phyloP scores from a whole-genome alignment of 2,113 vertebrate genomes.

The Oreochromis spilurus region DNA sequence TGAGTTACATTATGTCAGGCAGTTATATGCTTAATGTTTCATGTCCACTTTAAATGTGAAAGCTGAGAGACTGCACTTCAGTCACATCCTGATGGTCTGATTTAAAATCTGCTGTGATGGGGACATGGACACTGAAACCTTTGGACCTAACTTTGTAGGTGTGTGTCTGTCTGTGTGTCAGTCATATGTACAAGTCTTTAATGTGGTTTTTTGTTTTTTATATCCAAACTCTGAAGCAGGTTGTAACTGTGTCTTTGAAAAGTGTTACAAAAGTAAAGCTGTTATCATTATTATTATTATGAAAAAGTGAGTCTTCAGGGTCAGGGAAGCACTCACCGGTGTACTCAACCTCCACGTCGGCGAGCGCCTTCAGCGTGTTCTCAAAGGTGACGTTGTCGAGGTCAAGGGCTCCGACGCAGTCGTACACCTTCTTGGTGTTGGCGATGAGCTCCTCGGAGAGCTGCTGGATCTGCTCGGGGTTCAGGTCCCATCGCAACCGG shows the following conservation, averaged over 20 bases:
- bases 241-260: neutral
- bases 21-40: neutral
- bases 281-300: neutral
- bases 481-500: conserved; percentile 86
- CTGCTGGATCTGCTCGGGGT: conserved; percentile 75
- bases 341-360: conserved; percentile 89
- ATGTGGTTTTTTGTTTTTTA: neutral
- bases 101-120: neutral
- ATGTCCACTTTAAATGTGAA: rapidly evolving
- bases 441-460: conserved; percentile 77
- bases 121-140: neutral
- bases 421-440: conserved; percentile 85
- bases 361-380: conserved; percentile 86
- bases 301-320: neutral
- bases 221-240: neutral
- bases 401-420: conserved; percentile 80
- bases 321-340: conserved; percentile 74
- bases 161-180: neutral
- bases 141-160: neutral
- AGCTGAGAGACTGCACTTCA: neutral
- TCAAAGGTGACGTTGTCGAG: conserved; percentile 76
- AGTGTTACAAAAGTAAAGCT: neutral
- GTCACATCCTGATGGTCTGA: neutral
- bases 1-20: too few relatives aligned
- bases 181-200: neutral